Evolutionary conservation across 1,140 invertebrate genomes (phyloP).

Genomic region (Diachasma alloeum): DNA sequence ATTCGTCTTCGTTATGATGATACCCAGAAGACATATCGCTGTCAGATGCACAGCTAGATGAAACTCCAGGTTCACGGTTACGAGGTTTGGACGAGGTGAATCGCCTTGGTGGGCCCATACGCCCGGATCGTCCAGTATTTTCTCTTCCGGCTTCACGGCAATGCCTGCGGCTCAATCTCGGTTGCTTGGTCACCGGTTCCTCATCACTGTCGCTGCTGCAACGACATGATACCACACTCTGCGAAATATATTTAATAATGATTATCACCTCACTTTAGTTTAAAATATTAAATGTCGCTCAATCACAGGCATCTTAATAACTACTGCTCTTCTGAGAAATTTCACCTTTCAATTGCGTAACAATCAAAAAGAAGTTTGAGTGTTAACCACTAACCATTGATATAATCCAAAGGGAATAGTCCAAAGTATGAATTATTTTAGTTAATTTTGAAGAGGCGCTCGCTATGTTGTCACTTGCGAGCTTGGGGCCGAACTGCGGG

Average conservation of each 20-base stretch:
- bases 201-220: conserved; percentile 70
- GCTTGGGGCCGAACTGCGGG: background rate
- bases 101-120: conserved; percentile 40
- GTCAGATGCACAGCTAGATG: conserved; percentile 50
- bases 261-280: conserved; percentile 4
- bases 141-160: conserved; percentile 52
- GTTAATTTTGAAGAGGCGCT: background rate
- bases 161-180: conserved; percentile 64
- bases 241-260: conserved; percentile 36
- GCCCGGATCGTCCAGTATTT: conserved; percentile 27
- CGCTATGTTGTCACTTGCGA: background rate
- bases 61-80: conserved; percentile 36
- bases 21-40: conserved; percentile 59
- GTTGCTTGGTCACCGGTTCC: conserved; percentile 75
- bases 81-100: conserved; percentile 32
- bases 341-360: too few relatives aligned
- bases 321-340: background rate
- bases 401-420: too few relatives aligned
- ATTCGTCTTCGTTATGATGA: conserved; percentile 58
- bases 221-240: conserved; percentile 49
- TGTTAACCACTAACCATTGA: too few relatives aligned
- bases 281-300: background rate
- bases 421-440: too few relatives aligned
- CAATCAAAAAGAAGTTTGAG: too few relatives aligned
- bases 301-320: background rate